Base-by-base conservation (phyloP, 2,113 vertebrate species). In the Cochlearius cochlearius region DNA sequence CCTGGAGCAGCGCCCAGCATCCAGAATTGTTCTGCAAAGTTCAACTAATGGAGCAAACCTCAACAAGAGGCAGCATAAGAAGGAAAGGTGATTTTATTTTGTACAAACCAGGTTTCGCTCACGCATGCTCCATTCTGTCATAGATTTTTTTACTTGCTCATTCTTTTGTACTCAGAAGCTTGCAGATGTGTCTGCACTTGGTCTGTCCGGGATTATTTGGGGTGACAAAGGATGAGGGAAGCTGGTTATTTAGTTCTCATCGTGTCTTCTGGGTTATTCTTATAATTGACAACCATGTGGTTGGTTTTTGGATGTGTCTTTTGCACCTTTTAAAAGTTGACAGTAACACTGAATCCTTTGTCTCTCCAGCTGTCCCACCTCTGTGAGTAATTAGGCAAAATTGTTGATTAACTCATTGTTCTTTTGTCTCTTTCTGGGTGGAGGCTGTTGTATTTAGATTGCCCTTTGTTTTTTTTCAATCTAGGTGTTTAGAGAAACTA, bases 341-440 rank as follows among this genome's bases (percentile, higher is more conserved):
- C 49, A 43, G 5, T 41, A n/a, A 63, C 16, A 47, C 12, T 32
- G 71, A 77, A 69, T 83, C 0, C 0, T 87, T 85, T 56, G 10
- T 88, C 27, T 69, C 78, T 90, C 63, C 69, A 12, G 21, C 45
- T 77, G 76, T 94, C 73, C 47, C 84, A 84, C 60, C 80, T 91
- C 56, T 63, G 38, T 87, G 83, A 94, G 38, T 86, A 79, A 93
- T 36, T 43, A 55, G 18, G 11, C 12, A 67, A 95, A 95, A 89
- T 0, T 45, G 47, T 55, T 63, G 68, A 71, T 71, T 80, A 92
- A 72, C 8, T 83, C 53, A n/a, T 36, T 77, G 59, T 58, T 83
- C 76, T 89, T 96, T 86, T 78, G 72, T 91, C 32, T 86, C 36
- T 80, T 68, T 81, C 45, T 84, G 83, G 59, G 63, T 71, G 88